Evolutionary conservation across 2,888 invertebrate species (phyloP), one percentile per base, ranked within the genome.

Genomic region (Sinotaia quadrata): DNA sequence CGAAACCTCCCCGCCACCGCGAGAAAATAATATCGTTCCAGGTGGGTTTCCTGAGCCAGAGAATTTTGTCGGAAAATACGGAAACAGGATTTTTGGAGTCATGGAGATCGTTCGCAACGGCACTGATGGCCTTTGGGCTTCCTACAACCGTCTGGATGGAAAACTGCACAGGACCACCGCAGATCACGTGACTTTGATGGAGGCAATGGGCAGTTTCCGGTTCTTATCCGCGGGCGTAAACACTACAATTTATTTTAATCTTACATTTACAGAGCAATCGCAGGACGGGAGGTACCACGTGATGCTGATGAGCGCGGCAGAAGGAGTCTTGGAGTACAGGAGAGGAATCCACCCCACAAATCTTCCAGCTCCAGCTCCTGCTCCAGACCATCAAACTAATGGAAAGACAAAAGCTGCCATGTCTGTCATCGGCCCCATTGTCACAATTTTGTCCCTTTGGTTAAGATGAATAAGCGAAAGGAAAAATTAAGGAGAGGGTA

Each of bases 61-160:
- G 24, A 34, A 18, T 69, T 75, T 37, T 70, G 51, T 29, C 12
- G 78, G 78, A 10, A 56, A 4, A 27, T 76, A 72, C 68, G 52
- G 57, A 2, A 67, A 75, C 31, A 61, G 47, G 27, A 65, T 70
- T 27, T 75, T 70, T 52, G 72, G 73, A 3, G 60, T 71, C 49
- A 34, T 71, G 1, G 44, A 61, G 4, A 56, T 70, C 31, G 24
- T 4, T 7, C n/a, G n/a, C 18, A 36, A 57, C 33, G 62, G 57
- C 1, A 34, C 56, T 18, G 15, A 31, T 29, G 34, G 29, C 5
- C 57, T 66, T 15, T 8, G n/a, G 18, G 31, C 41, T 2, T 15
- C 36, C 3, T 62, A 58, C 44, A 33, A 37, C 2, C 36, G n/a
- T 1, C 21, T 70, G 31, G 21, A 12, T 18, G 70, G 70, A 1